Evolutionary conservation across 2,888 invertebrate genomes (phyloP), one percentile per base, ranked within the genome.

Genomic region (Lasioglossum figueresi): DNA sequence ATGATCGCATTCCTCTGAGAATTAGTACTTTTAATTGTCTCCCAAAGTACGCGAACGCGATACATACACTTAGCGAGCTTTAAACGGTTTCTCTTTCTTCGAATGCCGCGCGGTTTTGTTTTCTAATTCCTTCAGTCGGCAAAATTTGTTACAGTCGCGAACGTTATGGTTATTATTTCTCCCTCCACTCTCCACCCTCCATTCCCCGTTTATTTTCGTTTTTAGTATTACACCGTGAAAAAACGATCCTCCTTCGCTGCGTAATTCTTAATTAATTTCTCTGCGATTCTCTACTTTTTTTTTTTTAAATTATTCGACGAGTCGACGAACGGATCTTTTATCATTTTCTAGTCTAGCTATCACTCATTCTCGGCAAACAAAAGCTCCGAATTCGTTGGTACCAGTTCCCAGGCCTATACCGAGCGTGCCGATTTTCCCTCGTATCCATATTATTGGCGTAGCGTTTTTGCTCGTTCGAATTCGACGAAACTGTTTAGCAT

Each of bases 301-400:
- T 63, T 10, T 70, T 23, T 40, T 40, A 34, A 82, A 66, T 37
- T 74, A 75, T 79, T 34, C 72, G 79, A 79, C 79, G 31, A 75
- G 74, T 81, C 73, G 78, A 84, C 70, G 48, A 80, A 59, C 79
- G 72, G 43, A 81, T 76, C 59, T 75, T 86, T 85, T 82, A 82
- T 82, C 66, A 56, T 77, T 86, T 52, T 85, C 86, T 85, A 85
- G 85, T 86, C 86, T 80, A 85, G 85, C 78, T 82, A 68, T 80
- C 31, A 70, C 71, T 80, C 71, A 68, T 79, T 83, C 72, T 56
- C 68, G 68, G 45, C 52, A 74, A 45, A 78, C 78, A 78, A 16
- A 16, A 31, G 79, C 68, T 70, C 71, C 14, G n/a, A 52, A 14
- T 79, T 71, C 71, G 56, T 76, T 34, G 31, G 37, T 70, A 82